phyloP scores from a whole-genome alignment of 1,140 invertebrate genomes.

The Drosophila parabipectinata region DNA sequence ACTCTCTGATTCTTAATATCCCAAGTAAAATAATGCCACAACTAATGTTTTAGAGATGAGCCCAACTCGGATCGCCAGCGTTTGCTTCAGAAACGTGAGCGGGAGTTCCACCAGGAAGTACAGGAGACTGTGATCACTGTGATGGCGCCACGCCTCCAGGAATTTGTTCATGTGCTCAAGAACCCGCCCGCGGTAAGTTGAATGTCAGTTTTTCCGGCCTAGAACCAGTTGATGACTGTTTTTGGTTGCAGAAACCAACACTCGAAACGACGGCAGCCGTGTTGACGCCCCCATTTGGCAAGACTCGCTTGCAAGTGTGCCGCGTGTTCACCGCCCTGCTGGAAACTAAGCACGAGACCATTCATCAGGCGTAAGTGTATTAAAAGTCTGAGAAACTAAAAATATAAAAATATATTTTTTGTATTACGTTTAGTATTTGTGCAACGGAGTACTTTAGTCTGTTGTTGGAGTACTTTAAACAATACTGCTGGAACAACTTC shows the following conservation, averaged over 20 bases:
- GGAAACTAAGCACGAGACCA: conserved; percentile 87
- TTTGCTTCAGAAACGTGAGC: conserved; percentile 81
- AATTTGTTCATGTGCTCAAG: conserved; percentile 89
- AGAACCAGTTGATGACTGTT: not conserved
- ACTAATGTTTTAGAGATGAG: conserved; percentile 66
- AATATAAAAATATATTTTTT: not conserved
- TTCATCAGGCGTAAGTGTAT: conserved; percentile 84
- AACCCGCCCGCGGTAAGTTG: conserved; percentile 89
- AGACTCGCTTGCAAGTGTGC: conserved; percentile 90
- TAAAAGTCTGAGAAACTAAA: not conserved
- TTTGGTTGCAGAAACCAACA: conserved; percentile 62
- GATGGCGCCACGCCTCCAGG: conserved; percentile 88
- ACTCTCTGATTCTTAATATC: not conserved
- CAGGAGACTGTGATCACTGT: conserved; percentile 87
- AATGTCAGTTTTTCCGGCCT: too few species aligned
- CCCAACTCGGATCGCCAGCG: conserved; percentile 71
- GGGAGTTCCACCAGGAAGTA: conserved; percentile 85
- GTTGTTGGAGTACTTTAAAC: conserved; percentile 92
- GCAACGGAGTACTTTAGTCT: conserved; percentile 80
- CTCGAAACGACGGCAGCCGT: conserved; percentile 71
- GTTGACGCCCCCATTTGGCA: conserved; percentile 90
- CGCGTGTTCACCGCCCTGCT: conserved; percentile 89
- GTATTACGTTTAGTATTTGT: conserved; percentile 65
- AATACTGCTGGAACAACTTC: conserved; percentile 95
- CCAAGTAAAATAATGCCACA: not conserved